These are phyloP conservation scores for Hypotaenidia okinawae DNA, from an alignment of 2,797 vertebrate genomes.

Conservation along the genomic window DNA sequence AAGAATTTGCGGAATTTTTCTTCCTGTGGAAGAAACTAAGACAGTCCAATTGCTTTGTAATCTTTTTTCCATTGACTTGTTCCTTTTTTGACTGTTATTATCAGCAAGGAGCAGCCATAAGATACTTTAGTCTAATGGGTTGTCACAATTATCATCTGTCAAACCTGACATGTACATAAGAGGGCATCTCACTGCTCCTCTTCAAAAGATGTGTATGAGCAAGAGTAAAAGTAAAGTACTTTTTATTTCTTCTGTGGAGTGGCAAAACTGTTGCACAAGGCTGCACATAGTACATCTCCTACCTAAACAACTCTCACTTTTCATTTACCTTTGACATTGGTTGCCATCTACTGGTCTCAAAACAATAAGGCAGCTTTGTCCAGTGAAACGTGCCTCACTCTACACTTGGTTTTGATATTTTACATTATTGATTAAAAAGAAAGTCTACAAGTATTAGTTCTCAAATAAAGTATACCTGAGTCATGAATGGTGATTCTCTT, in stretches of 20 bases:
- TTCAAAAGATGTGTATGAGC: background rate
- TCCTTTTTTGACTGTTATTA: background rate
- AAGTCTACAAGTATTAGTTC: background rate
- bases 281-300: background rate
- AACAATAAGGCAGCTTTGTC: conserved; percentile 17
- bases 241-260: background rate
- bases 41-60: background rate
- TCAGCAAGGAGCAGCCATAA: background rate
- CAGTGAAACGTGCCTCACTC: background rate
- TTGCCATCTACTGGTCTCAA: conserved; percentile 70
- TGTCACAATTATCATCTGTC: background rate
- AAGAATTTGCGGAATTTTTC: background rate
- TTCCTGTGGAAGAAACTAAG: background rate
- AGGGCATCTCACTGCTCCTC: background rate
- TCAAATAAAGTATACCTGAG: background rate
- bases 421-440: background rate
- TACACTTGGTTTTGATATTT: background rate
- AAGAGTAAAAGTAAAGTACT: background rate
- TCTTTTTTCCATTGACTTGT: background rate
- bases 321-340: background rate
- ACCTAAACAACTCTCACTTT: background rate
- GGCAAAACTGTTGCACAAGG: background rate
- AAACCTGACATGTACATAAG: background rate
- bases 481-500: background rate
- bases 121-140: background rate